A percentile compares a stretch with the other conserved stretches of the same genome.
Evolutionary conservation across 2,888 invertebrate genomes (phyloP).

Genomic region (Andrena minutula): DNA sequence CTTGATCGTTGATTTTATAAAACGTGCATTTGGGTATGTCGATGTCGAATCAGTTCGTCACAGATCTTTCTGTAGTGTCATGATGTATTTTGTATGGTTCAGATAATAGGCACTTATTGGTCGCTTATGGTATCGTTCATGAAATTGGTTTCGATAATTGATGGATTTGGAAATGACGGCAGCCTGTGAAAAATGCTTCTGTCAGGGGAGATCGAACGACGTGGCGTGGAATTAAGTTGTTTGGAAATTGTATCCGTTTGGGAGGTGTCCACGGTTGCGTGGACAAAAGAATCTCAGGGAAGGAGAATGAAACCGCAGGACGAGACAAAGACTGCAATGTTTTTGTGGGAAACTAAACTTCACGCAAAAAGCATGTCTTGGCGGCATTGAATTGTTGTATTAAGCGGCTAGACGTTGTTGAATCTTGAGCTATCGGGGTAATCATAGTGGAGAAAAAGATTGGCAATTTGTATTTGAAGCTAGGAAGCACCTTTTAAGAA

Average conservation of each 20-base stretch:
- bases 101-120: neutral
- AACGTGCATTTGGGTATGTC: neutral
- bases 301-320: constrained; percentile 27
- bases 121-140: neutral
- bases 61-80: neutral
- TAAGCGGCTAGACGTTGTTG: constrained; percentile 19
- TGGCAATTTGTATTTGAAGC: neutral
- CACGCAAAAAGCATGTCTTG: constrained; percentile 23
- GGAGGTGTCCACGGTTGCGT: neutral
- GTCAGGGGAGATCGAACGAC: neutral
- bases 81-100: neutral
- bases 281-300: constrained; percentile 17
- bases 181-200: neutral
- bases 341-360: constrained; percentile 29
- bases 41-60: neutral
- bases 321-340: constrained; percentile 13
- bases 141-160: neutral
- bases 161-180: neutral
- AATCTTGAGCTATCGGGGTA: neutral
- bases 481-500: neutral
- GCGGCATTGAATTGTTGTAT: constrained; percentile 13
- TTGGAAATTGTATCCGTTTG: constrained; percentile 12
- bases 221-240: constrained; percentile 12
- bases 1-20: neutral
- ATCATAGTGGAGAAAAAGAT: neutral